A percentile compares a stretch with the other conserved stretches of the same genome.
phyloP scores from a whole-genome alignment of 2,113 vertebrate species.

The Sander lucioperca region DNA sequence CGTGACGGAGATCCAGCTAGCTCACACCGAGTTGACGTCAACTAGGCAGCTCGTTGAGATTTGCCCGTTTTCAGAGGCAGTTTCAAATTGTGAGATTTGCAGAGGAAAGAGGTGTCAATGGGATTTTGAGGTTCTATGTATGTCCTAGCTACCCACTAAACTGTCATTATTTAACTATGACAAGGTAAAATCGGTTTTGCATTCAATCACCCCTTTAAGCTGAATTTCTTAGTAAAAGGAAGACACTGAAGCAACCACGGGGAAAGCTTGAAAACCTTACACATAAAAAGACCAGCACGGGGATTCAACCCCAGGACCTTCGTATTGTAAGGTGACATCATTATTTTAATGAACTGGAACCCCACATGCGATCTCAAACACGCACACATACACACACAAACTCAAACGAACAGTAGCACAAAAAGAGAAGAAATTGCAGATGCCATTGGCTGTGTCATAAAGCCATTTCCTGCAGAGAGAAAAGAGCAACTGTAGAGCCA shows the following conservation, averaged over 20 bases:
- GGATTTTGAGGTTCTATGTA: too few relatives aligned
- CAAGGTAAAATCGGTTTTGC: too few relatives aligned
- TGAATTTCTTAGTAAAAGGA: background rate
- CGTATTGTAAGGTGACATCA: background rate
- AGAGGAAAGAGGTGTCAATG: too few relatives aligned
- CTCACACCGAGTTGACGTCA: too few relatives aligned
- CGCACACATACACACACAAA: constrained; percentile 7
- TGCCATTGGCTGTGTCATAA: constrained; percentile 27
- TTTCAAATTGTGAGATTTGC: too few relatives aligned
- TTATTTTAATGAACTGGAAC: constrained; percentile 24
- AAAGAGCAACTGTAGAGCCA: constrained; percentile 13
- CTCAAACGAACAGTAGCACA: background rate
- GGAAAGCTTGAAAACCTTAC: constrained; percentile 8
- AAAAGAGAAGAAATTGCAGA: constrained; percentile 23
- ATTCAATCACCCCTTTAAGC: too few relatives aligned
- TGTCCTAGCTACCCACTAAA: too few relatives aligned
- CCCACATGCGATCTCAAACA: constrained; percentile 6
- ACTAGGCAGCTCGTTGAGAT: too few relatives aligned
- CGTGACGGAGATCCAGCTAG: too few relatives aligned
- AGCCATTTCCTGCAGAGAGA: constrained; percentile 29
- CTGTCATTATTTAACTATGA: too few relatives aligned
- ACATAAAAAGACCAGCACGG: background rate
- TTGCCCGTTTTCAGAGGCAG: too few relatives aligned
- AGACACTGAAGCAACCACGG: background rate
- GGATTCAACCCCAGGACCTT: background rate